Conservation (phyloP, 2,797 vertebrate genomes). For the Botia kubotai region DNA sequence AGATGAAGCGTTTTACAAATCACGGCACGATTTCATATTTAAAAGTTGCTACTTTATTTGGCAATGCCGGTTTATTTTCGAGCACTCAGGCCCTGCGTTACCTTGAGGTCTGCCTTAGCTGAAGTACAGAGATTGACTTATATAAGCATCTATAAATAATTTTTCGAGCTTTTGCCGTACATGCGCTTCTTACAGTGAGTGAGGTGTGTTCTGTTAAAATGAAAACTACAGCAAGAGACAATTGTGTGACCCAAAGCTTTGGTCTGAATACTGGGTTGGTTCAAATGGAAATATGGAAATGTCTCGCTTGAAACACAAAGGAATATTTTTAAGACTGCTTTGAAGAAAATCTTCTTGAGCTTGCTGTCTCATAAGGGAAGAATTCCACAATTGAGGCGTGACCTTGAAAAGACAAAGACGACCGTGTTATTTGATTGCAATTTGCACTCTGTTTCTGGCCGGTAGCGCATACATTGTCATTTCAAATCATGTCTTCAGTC, state of each 20-base stretch:
- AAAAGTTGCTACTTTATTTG: background rate
- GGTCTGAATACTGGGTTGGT: background rate
- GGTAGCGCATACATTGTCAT: background rate
- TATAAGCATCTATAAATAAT: conserved; percentile 47
- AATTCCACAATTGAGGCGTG: background rate
- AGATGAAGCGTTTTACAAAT: conserved; percentile 1
- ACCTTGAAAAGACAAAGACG: conserved; percentile 29
- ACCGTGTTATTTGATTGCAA: conserved; percentile 2
- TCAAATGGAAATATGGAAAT: conserved; percentile 6
- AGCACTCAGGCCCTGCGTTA: conserved; percentile 16
- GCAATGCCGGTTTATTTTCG: conserved; percentile 4
- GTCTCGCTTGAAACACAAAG: background rate
- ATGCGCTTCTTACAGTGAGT: background rate
- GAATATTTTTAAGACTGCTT: background rate
- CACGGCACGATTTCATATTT: background rate
- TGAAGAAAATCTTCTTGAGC: background rate
- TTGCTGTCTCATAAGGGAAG: background rate
- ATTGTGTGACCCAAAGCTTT: conserved; percentile 16
- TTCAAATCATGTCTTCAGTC: conserved; percentile 1
- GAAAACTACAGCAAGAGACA: background rate
- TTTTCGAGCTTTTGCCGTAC: background rate
- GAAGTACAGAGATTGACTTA: conserved; percentile 38
- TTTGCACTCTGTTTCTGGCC: conserved; percentile 13
- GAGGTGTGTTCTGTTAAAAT: background rate
- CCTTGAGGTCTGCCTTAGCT: background rate